A percentile compares a stretch with the other conserved stretches of the same genome.
phyloP scores from a whole-genome alignment of 92 coral and sea anemone species.

The Heliopora coerulea region DNA sequence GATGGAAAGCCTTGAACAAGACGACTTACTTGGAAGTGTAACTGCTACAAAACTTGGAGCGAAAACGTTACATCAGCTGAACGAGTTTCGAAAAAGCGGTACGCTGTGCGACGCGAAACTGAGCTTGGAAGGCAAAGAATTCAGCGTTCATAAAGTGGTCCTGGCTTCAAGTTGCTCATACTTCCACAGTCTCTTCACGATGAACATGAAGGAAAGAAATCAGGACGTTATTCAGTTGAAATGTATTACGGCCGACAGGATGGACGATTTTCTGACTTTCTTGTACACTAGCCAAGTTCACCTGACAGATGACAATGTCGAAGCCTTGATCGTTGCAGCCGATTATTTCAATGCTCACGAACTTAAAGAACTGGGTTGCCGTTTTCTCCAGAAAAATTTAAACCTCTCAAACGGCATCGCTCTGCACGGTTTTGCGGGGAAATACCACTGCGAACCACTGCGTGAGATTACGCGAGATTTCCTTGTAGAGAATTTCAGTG shows the following conservation, averaged over 20 bases:
- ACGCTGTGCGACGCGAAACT: conserved; percentile 76
- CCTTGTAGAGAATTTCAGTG: conserved; percentile 70
- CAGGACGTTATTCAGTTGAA: conserved; percentile 48
- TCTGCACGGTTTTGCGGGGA: conserved; percentile 80
- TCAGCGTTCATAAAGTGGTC: conserved; percentile 82
- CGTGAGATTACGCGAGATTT: conserved; percentile 64
- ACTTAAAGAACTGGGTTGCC: conserved; percentile 75
- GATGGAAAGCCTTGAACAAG: conserved; percentile 31
- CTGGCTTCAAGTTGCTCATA: conserved; percentile 85
- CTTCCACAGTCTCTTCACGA: conserved; percentile 83
- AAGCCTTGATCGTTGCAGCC: conserved; percentile 81
- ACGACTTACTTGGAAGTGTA: not conserved
- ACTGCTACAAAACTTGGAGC: not conserved
- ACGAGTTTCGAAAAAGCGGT: conserved; percentile 72
- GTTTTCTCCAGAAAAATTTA: conserved; percentile 60
- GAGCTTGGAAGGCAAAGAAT: conserved; percentile 68
- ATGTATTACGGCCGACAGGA: conserved; percentile 63
- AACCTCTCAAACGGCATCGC: conserved; percentile 82
- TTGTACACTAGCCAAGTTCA: conserved; percentile 82
- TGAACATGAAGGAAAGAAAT: conserved; percentile 77
- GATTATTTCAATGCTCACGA: conserved; percentile 74
- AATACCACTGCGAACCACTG: conserved; percentile 72
- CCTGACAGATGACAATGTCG: conserved; percentile 71
- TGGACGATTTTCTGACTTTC: conserved; percentile 82
- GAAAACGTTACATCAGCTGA: conserved; percentile 52